Evolutionary conservation across 2,113 vertebrate genomes (phyloP), one percentile per base, ranked within the genome.

Genomic region (Globicephala melas): DNA sequence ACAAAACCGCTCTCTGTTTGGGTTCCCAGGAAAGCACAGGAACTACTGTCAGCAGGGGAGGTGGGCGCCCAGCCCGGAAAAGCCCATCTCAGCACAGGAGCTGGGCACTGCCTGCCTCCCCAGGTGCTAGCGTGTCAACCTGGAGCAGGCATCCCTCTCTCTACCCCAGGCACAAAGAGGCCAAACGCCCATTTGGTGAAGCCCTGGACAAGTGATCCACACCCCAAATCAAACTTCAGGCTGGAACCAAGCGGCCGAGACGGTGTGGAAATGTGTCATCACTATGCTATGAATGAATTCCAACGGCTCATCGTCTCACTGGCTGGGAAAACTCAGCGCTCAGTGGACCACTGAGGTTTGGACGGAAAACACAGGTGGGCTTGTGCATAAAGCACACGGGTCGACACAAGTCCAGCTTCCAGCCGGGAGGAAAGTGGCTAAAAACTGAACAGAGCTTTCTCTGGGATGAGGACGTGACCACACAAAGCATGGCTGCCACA

Each of bases 241-340:
- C 81, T 28, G 25, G 25, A 25, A 21, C 0, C 0, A 50, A 44
- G 68, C 2, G 8, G 17, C 23, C 1, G 26, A 36, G 53, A 18
- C 10, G 0, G 9, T 18, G 55, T 1, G 1, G 77, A 62, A 6
- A 1, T 1, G 8, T 4, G 31, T 21, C 67, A 11, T 3, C 17
- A 2, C 41, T 9, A 18, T 26, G 6, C 25, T 5, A 0, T 0
- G 23, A 28, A 4, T 5, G 5, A 20, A 2, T 31, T 36, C 41
- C 33, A 17, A 1, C 0, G 12, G 76, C 13, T 58, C 65, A 36
- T 10, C 65, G 33, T 2, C 5, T 38, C 41, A 26, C 55, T 3
- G 25, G 47, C 41, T 36, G 71, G 55, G 21, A 23, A 33, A 38
- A 18, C 8, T 0, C 33, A 3, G 14, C 1, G 2, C 14, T 1